These are phyloP conservation scores for Luperina testacea DNA, from an alignment of 2,888 invertebrate genomes.

Conservation along the genomic window DNA sequence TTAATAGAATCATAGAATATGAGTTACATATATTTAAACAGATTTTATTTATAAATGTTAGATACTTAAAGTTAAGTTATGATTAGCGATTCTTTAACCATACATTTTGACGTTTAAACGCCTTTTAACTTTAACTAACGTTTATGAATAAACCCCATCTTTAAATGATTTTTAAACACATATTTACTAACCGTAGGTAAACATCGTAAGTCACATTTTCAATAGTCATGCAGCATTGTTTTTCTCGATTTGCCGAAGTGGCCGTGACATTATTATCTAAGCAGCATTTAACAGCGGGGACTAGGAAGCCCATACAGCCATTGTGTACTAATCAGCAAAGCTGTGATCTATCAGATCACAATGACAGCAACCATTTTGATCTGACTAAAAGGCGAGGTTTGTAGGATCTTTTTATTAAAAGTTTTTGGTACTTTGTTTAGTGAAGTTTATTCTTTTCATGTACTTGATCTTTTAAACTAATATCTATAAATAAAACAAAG, in stretches of 20 bases:
- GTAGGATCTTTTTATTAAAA: neutral
- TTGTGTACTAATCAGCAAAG: conserved; percentile 49
- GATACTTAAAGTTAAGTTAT: too few relatives aligned
- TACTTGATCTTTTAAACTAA: neutral
- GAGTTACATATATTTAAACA: neutral
- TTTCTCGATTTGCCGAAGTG: conserved; percentile 25
- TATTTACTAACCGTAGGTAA: neutral
- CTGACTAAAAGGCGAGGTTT: neutral
- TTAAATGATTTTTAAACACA: neutral
- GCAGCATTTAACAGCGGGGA: conserved; percentile 8
- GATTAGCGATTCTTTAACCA: too few relatives aligned
- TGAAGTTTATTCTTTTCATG: neutral
- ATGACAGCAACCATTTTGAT: conserved; percentile 19
- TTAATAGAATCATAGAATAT: neutral
- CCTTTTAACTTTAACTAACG: too few relatives aligned
- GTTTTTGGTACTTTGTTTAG: neutral
- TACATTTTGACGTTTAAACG: too few relatives aligned
- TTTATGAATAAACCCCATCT: too few relatives aligned
- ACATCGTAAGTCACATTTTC: neutral
- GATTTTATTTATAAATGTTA: too few relatives aligned
- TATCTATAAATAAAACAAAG: too few relatives aligned
- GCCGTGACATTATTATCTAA: conserved; percentile 66
- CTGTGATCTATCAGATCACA: conserved; percentile 56
- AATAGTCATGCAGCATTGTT: neutral
- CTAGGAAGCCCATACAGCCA: conserved; percentile 40